A percentile compares a stretch with the other conserved stretches of the same genome.
phyloP scores from a whole-genome alignment of 2,888 invertebrate genomes.

The Andrena minutula region DNA sequence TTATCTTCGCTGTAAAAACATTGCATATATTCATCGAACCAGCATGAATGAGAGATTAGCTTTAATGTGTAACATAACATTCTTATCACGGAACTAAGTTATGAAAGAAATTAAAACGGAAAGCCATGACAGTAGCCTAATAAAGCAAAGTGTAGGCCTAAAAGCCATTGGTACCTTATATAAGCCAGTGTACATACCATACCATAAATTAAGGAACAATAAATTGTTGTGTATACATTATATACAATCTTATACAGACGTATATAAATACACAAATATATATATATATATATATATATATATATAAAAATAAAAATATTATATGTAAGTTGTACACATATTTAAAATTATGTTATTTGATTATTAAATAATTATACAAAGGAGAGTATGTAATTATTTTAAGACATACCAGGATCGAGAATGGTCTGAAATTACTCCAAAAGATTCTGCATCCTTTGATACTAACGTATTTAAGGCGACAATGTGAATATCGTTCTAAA shows the following conservation, averaged over 20 bases:
- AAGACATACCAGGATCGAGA: slow-evolving; percentile 31
- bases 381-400: slow-evolving; percentile 69
- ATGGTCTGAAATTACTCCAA: neutral
- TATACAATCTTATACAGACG: slow-evolving; percentile 64
- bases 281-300: slow-evolving; percentile 53
- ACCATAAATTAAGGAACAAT: slow-evolving; percentile 79
- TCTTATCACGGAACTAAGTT: slow-evolving; percentile 53
- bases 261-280: slow-evolving; percentile 66
- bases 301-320: slow-evolving; percentile 70
- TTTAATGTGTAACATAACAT: slow-evolving; percentile 64
- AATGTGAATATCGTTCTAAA: slow-evolving; percentile 7
- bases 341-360: slow-evolving; percentile 78
- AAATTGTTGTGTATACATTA: slow-evolving; percentile 67
- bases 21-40: slow-evolving; percentile 53
- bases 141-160: slow-evolving; percentile 81
- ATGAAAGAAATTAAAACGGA: slow-evolving; percentile 44
- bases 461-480: slow-evolving; percentile 24
- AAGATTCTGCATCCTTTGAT: neutral
- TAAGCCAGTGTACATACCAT: slow-evolving; percentile 82
- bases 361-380: slow-evolving; percentile 75
- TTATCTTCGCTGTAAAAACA: slow-evolving; percentile 63
- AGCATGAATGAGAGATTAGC: slow-evolving; percentile 59
- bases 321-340: slow-evolving; percentile 72
- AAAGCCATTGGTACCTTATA: slow-evolving; percentile 80
- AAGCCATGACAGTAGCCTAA: slow-evolving; percentile 79